Percentiles rank a stretch among this genome's conserved stretches.
Evolutionary conservation across 2,113 vertebrate genomes (phyloP).

Genomic region (Mus pahari): DNA sequence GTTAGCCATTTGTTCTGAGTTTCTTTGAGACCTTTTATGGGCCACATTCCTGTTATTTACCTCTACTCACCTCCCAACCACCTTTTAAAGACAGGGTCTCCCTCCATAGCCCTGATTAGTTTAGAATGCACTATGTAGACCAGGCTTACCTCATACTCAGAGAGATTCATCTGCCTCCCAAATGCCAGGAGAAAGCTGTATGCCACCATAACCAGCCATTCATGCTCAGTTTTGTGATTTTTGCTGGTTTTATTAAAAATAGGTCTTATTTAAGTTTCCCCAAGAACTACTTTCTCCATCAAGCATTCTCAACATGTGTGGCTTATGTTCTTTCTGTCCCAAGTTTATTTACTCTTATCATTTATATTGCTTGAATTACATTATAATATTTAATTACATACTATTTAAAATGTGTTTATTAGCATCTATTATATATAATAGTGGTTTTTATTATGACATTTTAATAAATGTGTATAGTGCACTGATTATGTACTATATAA

Average conservation of each 20-base stretch:
- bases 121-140: not conserved
- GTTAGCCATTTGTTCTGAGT: not conserved
- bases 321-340: not conserved
- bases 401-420: not conserved
- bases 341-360: not conserved
- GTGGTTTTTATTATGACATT: not conserved
- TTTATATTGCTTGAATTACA: not conserved
- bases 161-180: not conserved
- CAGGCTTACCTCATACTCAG: not conserved
- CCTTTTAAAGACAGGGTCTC: not conserved
- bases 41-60: not conserved
- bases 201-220: not conserved
- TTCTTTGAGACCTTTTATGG: not conserved
- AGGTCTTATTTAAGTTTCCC: not conserved
- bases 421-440: not conserved
- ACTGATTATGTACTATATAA: not conserved
- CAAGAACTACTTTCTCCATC: not conserved
- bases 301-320: not conserved
- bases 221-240: not conserved
- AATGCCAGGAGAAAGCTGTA: not conserved
- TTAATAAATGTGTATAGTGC: not conserved
- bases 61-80: not conserved
- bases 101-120: not conserved
- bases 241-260: not conserved
- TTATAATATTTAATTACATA: not conserved